A percentile compares a stretch with the other conserved stretches of the same genome.
Conservation (phyloP, 2,797 vertebrate genomes). For the Silurus aristotelis region DNA sequence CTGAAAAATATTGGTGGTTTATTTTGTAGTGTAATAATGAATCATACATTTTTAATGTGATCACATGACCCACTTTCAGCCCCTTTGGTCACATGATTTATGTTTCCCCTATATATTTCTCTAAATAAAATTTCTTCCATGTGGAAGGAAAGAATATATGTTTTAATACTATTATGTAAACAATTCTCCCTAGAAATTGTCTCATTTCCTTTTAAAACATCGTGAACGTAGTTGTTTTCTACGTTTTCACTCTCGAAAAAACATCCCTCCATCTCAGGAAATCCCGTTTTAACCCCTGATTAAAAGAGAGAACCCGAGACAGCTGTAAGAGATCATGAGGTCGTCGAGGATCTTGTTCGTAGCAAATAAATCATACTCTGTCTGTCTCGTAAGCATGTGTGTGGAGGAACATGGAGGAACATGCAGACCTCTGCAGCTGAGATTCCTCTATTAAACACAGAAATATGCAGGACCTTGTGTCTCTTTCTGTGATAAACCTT, state of each 20-base stretch:
- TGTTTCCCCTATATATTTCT: too few relatives aligned
- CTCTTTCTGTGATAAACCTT: conserved; percentile 37
- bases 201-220: background rate
- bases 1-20: background rate
- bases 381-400: conserved; percentile 55
- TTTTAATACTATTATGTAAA: too few relatives aligned
- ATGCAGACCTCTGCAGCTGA: conserved; percentile 42
- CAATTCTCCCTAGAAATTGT: background rate
- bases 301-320: conserved; percentile 36
- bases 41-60: background rate
- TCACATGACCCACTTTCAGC: too few relatives aligned
- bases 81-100: too few relatives aligned
- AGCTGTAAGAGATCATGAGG: conserved; percentile 57
- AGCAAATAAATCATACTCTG: conserved; percentile 55
- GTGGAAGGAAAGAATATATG: too few relatives aligned
- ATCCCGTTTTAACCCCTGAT: background rate
- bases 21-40: background rate
- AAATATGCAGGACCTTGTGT: conserved; percentile 58
- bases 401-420: conserved; percentile 10
- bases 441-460: conserved; percentile 54
- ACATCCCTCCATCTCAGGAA: background rate
- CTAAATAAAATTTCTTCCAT: too few relatives aligned
- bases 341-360: conserved; percentile 61
- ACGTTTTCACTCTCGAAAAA: background rate
- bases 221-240: background rate